Conservation (phyloP, 2,113 vertebrate species). For the Chlamydotis undulata region DNA sequence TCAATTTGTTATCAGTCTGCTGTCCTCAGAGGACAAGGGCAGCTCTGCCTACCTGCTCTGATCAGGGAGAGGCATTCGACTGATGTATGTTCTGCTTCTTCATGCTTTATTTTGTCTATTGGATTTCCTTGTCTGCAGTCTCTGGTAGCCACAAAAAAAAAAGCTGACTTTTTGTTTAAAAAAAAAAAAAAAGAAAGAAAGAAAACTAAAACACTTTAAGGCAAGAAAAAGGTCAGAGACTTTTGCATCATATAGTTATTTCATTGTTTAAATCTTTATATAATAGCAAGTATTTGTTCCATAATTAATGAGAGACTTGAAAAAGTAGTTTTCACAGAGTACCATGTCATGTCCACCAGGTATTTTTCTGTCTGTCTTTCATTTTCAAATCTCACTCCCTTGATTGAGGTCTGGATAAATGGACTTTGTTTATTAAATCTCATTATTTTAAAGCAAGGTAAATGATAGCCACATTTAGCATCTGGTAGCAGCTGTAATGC, state of each 20-base stretch:
- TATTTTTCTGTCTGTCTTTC: neutral
- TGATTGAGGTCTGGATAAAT: constrained; percentile 2
- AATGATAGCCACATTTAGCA: neutral
- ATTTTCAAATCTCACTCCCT: neutral
- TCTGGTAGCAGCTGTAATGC: constrained; percentile 6
- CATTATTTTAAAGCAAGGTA: constrained; percentile 8
- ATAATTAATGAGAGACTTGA: neutral
- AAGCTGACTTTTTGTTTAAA: neutral
- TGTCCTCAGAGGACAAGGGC: neutral
- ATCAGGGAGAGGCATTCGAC: neutral
- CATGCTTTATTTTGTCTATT: neutral
- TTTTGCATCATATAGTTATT: neutral
- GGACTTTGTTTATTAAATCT: constrained; percentile 6
- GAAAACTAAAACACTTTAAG: neutral
- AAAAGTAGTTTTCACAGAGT: neutral
- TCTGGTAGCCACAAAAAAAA: neutral
- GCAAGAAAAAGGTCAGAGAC: neutral
- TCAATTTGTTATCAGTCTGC: neutral
- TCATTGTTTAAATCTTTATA: neutral
- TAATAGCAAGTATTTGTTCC: neutral
- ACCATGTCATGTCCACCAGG: neutral
- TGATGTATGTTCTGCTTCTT: neutral
- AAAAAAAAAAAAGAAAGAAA: neutral
- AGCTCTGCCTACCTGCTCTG: neutral
- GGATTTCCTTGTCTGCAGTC: neutral